Evolutionary conservation across 2,888 invertebrate genomes (phyloP), one percentile per base, ranked within the genome.

Genomic region (Chironomus riparius): DNA sequence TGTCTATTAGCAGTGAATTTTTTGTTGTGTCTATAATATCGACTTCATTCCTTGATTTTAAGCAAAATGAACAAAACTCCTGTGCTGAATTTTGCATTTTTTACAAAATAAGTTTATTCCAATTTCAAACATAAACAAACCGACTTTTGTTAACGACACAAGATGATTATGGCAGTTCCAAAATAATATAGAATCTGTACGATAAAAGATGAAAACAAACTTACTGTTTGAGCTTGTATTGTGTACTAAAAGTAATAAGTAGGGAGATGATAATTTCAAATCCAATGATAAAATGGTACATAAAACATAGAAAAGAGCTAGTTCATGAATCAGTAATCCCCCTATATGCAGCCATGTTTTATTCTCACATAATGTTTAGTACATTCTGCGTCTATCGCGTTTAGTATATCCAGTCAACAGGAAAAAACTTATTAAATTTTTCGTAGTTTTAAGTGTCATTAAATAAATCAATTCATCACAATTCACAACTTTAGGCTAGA

Each of bases 401-500:
- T 56, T 56, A 56, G 6, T 56, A 56, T 38, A 56, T 56, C 56
- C 56, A 56, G 56, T 18, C 56, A 56, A 56, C 56, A 56, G 56
- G 56, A 56, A 65, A 65, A 65, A 65, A 65, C 24, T 65, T 24
- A 65, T 65, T 65, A 48, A 74, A 74, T 47, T 65, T 56, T 74
- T 68, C 68, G 47, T 74, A 74, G 74, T 68, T 74, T 74, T 74
- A 74, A 74, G 74, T 74, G 68, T 74, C 74, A 74, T 74, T 68
- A 68, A 15, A 65, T 47, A 38, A 74, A 47, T 74, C 38, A 65
- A 61, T 47, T 74, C 74, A 74, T 24, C 68, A 74, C 48, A 7
- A 47, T 47, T 74, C 38, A 68, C 28, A 21, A 68, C 65, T 74
- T 74, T 68, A 68, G 12, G 10, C 47, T 62, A 68, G 24, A 47